Conservation (phyloP, 2,888 invertebrate species). For the Cosmia trapezina region DNA sequence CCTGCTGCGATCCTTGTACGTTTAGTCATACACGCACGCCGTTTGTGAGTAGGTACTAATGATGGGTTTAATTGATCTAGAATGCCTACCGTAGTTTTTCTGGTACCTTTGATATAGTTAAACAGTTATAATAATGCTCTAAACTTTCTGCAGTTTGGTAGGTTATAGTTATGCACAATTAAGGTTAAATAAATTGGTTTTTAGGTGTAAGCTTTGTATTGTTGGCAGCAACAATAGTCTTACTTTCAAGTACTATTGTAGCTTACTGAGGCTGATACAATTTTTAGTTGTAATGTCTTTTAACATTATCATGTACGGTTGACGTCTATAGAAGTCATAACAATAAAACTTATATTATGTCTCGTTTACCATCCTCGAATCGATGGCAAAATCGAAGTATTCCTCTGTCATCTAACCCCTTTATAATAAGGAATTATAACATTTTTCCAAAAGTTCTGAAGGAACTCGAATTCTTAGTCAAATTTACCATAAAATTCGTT, state of each 20-base stretch:
- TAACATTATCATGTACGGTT: too few species aligned
- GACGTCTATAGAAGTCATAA: too few species aligned
- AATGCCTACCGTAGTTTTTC: background rate
- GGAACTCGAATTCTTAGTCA: background rate
- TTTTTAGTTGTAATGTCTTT: too few species aligned
- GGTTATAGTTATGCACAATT: background rate
- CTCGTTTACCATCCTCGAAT: too few species aligned
- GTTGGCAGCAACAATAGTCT: background rate
- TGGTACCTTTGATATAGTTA: background rate
- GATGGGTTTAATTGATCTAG: background rate
- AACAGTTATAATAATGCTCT: background rate
- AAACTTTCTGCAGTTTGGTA: background rate
- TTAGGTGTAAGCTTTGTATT: background rate
- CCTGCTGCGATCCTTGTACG: background rate
- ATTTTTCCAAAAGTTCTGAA: background rate
- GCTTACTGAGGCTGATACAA: too few species aligned
- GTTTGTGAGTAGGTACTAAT: background rate
- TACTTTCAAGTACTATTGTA: background rate
- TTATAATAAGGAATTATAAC: background rate
- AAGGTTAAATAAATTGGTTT: background rate
- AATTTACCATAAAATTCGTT: background rate
- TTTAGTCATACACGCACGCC: background rate
- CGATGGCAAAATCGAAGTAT: background rate
- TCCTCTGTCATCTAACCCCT: background rate
- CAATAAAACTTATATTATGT: too few species aligned